Evolutionary conservation across 2,797 vertebrate genomes (phyloP).

Genomic region (Phrynocephalus vlangalii): DNA sequence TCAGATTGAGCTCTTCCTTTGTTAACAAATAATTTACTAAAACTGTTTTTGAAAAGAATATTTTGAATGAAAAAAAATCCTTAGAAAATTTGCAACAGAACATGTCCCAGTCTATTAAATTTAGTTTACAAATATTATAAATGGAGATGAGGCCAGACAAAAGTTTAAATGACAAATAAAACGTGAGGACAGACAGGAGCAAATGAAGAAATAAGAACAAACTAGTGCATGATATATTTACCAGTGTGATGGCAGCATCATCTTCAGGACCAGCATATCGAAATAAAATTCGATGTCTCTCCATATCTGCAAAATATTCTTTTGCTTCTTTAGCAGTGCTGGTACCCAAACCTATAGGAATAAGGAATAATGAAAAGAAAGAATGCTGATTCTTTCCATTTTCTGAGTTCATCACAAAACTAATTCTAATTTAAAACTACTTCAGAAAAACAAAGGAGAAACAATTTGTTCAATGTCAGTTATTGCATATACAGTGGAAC

Average conservation of each 20-base stretch:
- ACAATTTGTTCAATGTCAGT: not conserved
- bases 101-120: no score
- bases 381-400: not conserved
- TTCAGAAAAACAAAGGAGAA: slow-evolving; percentile 16
- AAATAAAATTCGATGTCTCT: slow-evolving; percentile 94
- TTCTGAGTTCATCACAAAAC: not conserved
- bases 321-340: slow-evolving; percentile 99
- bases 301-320: slow-evolving; percentile 98
- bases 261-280: slow-evolving; percentile 94
- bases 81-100: no score
- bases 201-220: no score
- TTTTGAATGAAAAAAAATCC: no score
- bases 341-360: slow-evolving; percentile 92
- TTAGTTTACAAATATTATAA: no score
- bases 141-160: no score
- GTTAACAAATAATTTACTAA: no score
- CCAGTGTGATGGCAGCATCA: slow-evolving; percentile 96
- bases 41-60: no score
- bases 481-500: not conserved
- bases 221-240: slow-evolving; percentile 67
- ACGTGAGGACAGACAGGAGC: no score
- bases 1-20: no score
- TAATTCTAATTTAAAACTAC: slow-evolving; percentile 17
- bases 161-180: no score
- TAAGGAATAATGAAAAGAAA: slow-evolving; percentile 27